Evolutionary conservation across 1,140 invertebrate species (phyloP), one percentile per base, ranked within the genome.

Genomic region (Cardiocondyla obscurior): DNA sequence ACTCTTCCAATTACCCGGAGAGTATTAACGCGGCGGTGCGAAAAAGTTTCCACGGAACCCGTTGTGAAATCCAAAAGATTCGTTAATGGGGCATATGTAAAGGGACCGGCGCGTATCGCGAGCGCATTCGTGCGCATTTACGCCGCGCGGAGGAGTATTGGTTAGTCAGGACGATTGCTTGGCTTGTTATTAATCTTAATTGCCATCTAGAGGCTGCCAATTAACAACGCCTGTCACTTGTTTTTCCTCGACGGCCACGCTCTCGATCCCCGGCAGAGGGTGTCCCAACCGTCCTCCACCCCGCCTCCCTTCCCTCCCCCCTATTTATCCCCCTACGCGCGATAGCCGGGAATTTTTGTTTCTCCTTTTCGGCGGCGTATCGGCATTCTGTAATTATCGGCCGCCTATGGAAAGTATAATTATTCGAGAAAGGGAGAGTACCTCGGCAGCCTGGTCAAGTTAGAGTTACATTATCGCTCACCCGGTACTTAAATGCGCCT

Each of bases 141-240:
- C 46, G 30, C 72, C 72, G 39, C 36, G 53, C 53, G 44, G 58
- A 49, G 33, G 49, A 53, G 46, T 39, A 69, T 79, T 46, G 74
- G 74, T 62, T n/a, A 39, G 70, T 39, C 46, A 5, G 28, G 30
- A 87, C 85, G 86, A 92, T 92, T 87, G 83, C 85, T 58, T n/a
- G 62, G 84, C 87, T 90, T 88, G 87, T 90, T 90, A 90, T 93
- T 93, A 92, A 93, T 93, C 92, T 93, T 93, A 92, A 93, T 92
- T 91, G 91, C 90, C 90, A 93, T 93, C 91, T 92, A 89, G 88
- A 92, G 88, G 81, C 87, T 91, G 91, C 91, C 91, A 93, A 93
- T 93, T 93, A 92, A 92, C 91, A 91, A 92, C 91, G 91, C 91
- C 91, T 92, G 91, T 93, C 91, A 92, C 73, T 90, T 85, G 79